Evolutionary conservation across 2,113 vertebrate genomes (phyloP), one percentile per base, ranked within the genome.

Genomic region (Paratilapia polleni): DNA sequence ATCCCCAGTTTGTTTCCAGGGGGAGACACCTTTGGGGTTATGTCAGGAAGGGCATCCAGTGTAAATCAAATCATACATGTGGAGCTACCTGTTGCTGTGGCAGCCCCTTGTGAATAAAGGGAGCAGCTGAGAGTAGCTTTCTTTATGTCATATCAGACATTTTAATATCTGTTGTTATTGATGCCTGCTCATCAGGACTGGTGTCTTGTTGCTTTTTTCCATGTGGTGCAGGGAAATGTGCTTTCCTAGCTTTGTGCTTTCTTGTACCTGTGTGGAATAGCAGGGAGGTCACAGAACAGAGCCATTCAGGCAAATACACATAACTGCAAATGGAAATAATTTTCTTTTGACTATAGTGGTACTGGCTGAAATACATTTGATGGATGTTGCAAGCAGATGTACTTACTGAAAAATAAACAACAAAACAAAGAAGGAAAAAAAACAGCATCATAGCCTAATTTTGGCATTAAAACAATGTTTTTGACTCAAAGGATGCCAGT

Each of bases 401-500:
- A 26, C 43, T 31, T 43, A 6, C 52, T 70, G 31, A 73, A 62
- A 4, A 47, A 17, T 4, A 43, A 11, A 41, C 38, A 41, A 12
- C 10, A 41, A 41, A 41, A 9, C 36, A 12, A 41, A 41, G 41
- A 3, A 41, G 12, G 12, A 41, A 13, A 41, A 12, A 41, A 41
- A 66, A 49, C 15, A 49, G 64, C 66, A 49, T 49, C 43, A 70
- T 49, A 20, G 14, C 6, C 24, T 8, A 56, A 58, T 77, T 83
- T 38, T 85, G 62, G 70, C 38, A 58, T 63, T 59, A 13, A 59
- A 22, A 57, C n/a, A 59, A 15, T 49, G 22, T 77, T 78, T 85
- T 77, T 80, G n/a, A 83, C 43, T 83, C 12, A 77, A 56, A 81
- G 2, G 6, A 61, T 85, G 63, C 77, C 63, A 66, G 3, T 22